Conservation (phyloP, 2,113 vertebrate genomes). For the Vulpes lagopus region DNA sequence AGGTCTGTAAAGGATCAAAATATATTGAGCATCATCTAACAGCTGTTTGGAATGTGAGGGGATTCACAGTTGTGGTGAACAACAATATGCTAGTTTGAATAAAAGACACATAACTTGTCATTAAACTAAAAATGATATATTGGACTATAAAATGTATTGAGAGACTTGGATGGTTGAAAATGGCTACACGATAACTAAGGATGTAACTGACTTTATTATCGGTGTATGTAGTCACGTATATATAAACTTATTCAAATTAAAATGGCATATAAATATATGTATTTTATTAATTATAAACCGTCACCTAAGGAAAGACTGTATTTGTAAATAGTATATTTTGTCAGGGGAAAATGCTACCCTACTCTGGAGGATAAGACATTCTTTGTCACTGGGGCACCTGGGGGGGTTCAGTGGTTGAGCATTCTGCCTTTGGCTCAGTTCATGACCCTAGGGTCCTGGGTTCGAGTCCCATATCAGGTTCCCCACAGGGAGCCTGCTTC, state of each 20-base stretch:
- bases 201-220: background rate
- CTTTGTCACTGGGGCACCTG: background rate
- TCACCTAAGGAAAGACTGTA: background rate
- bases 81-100: slow-evolving; percentile 58
- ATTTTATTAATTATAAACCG: background rate
- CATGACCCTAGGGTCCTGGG: too few species aligned
- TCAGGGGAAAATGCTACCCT: background rate
- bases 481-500: too few species aligned
- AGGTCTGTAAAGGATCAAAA: slow-evolving; percentile 86
- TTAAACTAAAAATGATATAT: slow-evolving; percentile 72
- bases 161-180: slow-evolving; percentile 53
- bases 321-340: background rate
- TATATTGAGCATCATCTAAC: slow-evolving; percentile 85
- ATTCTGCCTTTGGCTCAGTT: too few species aligned
- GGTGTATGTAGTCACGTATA: background rate
- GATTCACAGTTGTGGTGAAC: slow-evolving; percentile 73
- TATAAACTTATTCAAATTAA: background rate
- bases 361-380: background rate
- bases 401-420: too few species aligned
- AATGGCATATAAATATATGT: background rate
- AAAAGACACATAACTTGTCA: slow-evolving; percentile 58
- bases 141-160: slow-evolving; percentile 64
- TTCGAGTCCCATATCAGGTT: too few species aligned
- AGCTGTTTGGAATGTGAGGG: slow-evolving; percentile 83
- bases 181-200: slow-evolving; percentile 16